Percentiles rank a stretch among this genome's conserved stretches.
Conservation (phyloP, 1,140 invertebrate species). For the Cotesia glomerata region DNA sequence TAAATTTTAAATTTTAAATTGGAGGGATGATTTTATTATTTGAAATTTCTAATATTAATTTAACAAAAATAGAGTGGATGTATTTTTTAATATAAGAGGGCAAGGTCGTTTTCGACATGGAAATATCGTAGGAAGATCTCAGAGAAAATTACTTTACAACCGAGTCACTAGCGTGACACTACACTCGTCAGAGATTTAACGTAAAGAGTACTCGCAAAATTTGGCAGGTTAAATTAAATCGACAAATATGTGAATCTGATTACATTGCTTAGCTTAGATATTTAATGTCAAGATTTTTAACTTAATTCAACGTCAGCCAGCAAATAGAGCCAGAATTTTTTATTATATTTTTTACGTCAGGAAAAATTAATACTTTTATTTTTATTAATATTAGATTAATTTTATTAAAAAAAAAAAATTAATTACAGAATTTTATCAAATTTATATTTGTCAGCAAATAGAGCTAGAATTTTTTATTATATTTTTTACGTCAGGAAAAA, state of each 20-base stretch:
- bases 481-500: not conserved
- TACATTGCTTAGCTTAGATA: not conserved
- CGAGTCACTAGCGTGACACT: not conserved
- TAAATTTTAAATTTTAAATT: too few relatives aligned
- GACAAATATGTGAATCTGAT: not conserved
- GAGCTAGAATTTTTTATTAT: not conserved
- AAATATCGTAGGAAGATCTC: not conserved
- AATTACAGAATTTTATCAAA: too few relatives aligned
- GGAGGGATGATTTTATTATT: not conserved
- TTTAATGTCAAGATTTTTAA: not conserved
- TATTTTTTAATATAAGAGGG: slow-evolving; percentile 8
- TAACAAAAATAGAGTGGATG: slow-evolving; percentile 3
- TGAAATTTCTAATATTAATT: not conserved
- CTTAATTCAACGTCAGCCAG: not conserved
- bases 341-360: not conserved
- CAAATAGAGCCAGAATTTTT: not conserved
- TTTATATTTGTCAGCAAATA: not conserved
- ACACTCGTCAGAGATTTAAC: not conserved
- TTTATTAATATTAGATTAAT: too few relatives aligned
- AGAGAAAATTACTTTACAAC: not conserved
- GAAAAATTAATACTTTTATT: not conserved
- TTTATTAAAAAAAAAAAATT: too few relatives aligned
- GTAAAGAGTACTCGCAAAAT: not conserved
- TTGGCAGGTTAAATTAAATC: not conserved
- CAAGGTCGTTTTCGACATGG: slow-evolving; percentile 16